These are phyloP conservation scores for Papilio demoleus DNA, from an alignment of 2,888 invertebrate genomes.

Conservation along the genomic window DNA sequence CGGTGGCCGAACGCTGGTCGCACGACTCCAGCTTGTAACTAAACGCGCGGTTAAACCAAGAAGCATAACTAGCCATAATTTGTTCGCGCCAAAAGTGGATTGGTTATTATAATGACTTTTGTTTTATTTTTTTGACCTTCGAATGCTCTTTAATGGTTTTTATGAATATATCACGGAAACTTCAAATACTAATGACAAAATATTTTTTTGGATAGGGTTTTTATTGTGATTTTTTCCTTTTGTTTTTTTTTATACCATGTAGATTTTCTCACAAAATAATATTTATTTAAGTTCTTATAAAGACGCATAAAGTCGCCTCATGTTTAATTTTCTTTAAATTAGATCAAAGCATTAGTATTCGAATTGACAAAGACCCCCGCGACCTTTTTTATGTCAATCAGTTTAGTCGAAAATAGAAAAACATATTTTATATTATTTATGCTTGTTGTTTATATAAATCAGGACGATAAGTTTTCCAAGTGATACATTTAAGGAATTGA, in stretches of 20 bases:
- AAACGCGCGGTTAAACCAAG: too few relatives aligned
- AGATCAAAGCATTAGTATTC: neutral
- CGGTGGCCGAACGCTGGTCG: too few relatives aligned
- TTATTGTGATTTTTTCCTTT: too few relatives aligned
- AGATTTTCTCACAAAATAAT: too few relatives aligned
- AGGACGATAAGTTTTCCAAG: too few relatives aligned
- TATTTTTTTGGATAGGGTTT: too few relatives aligned
- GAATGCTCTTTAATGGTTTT: neutral
- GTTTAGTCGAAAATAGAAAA: neutral
- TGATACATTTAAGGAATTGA: too few relatives aligned
- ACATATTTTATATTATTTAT: neutral
- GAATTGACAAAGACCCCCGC: neutral
- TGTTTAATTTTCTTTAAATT: neutral
- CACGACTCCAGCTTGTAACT: too few relatives aligned
- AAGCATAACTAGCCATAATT: neutral
- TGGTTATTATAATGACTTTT: neutral
- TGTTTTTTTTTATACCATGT: too few relatives aligned
- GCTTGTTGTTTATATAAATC: too few relatives aligned
- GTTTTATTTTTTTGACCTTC: neutral
- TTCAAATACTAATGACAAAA: neutral
- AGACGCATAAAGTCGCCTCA: neutral
- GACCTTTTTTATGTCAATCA: slow-evolving; percentile 6
- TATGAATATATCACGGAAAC: neutral
- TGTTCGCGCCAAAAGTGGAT: neutral
- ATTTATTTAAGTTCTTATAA: too few relatives aligned